Conservation (phyloP, 2,888 invertebrate genomes). For the Eurois occulta region DNA sequence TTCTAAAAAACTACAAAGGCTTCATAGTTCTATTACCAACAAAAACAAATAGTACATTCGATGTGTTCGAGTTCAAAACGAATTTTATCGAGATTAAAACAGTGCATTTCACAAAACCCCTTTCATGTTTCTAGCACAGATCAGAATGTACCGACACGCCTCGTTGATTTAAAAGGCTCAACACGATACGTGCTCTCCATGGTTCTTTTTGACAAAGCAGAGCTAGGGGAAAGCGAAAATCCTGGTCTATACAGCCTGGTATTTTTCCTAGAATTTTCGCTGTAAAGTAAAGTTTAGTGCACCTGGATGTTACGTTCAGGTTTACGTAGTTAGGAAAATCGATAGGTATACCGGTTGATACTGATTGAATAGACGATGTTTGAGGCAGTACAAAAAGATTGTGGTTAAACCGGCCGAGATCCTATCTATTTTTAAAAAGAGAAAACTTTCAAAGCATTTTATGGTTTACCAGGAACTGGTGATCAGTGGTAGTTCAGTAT, state of each 20-base stretch:
- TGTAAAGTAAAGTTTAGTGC: background rate
- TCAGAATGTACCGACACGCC: constrained; percentile 4
- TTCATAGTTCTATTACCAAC: background rate
- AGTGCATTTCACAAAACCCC: background rate
- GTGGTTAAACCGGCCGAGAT: too few relatives aligned
- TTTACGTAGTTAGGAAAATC: background rate
- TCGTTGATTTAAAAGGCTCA: constrained; percentile 32
- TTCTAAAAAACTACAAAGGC: background rate
- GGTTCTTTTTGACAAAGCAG: constrained; percentile 27
- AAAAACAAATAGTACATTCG: background rate
- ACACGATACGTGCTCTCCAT: background rate
- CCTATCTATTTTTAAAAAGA: background rate
- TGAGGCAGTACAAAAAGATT: background rate
- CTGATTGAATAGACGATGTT: constrained; percentile 7
- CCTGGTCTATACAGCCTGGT: background rate
- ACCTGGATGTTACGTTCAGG: background rate
- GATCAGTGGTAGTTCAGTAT: background rate
- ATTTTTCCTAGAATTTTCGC: constrained; percentile 11
- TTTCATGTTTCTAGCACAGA: background rate
- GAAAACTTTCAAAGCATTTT: background rate
- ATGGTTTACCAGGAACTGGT: background rate
- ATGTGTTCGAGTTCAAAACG: background rate
- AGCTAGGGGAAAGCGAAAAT: background rate
- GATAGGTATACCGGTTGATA: background rate
- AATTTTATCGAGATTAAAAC: constrained; percentile 17